Conservation (phyloP, 2,888 invertebrate genomes). For the Trissonchulus sp. region DNA sequence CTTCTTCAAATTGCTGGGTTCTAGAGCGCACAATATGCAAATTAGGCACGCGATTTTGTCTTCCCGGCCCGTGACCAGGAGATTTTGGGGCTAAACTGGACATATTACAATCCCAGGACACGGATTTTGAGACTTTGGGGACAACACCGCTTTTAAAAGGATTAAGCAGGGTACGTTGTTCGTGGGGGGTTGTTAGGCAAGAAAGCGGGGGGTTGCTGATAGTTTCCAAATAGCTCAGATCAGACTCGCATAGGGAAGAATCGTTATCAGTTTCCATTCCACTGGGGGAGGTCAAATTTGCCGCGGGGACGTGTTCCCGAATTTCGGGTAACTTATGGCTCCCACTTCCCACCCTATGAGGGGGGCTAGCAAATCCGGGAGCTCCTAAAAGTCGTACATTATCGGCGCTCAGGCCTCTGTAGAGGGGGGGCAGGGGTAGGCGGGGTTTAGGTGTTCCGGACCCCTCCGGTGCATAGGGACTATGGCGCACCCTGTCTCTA, state of each 20-base stretch:
- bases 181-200: background rate
- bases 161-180: background rate
- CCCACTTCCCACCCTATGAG: background rate
- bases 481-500: background rate
- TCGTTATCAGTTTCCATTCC: background rate
- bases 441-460: background rate
- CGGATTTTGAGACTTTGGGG: constrained; percentile 17
- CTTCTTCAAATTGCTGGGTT: constrained; percentile 28
- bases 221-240: background rate
- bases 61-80: background rate
- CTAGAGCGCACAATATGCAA: background rate
- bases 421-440: background rate
- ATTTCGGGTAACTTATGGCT: background rate
- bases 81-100: background rate
- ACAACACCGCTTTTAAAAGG: constrained; percentile 18
- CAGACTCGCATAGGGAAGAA: background rate
- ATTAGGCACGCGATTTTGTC: background rate
- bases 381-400: background rate
- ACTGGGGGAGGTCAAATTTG: too few species aligned
- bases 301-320: background rate
- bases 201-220: background rate
- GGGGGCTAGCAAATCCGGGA: background rate
- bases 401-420: background rate
- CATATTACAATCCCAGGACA: constrained; percentile 27
- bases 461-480: background rate